Evolutionary conservation across 2,888 invertebrate species (phyloP), one percentile per base, ranked within the genome.

Genomic region (Troilus luridus): DNA sequence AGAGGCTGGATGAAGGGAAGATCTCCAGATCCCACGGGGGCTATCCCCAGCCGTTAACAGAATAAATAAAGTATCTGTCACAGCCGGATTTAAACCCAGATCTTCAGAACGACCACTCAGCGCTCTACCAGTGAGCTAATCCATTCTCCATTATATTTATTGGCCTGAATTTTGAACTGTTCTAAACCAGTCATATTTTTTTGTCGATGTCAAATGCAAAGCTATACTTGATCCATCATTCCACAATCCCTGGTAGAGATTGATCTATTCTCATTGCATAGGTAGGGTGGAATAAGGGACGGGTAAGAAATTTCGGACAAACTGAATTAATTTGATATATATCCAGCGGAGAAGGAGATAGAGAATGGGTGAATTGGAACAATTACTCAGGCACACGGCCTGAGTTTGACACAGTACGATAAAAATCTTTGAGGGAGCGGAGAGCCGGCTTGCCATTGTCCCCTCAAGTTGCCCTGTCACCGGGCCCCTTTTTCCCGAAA

Each of bases 391-490:
- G 56, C 56, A 3, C 11, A 56, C 11, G n/a, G 56, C 56, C 85
- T 85, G 85, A 56, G 56, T 85, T 85, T 85, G 85, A 85, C 85
- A 56, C 56, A n/a, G n/a, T 41, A 56, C 85, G 85, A 85, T 85
- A 85, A 85, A 85, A 85, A 85, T 85, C 85, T 85, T 21, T 12
- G n/a, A 11, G 21, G 12, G 85, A n/a, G 85, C 8, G 21, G 85
- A 17, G 85, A 11, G 12, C 12, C 9, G 56, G 21, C 3, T 85
- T 85, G n/a, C 85, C 21, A 56, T 85, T 56, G 56, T 56, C 56
- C 85, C 56, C 19, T n/a, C 56, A 85, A 85, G 85, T 56, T 85
- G 19, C 85, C 3, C 85, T n/a, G 85, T 56, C 56, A 56, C 56
- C 17, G 21, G 10, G 21, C 56, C 85, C 12, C 85, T 85, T 85